phyloP scores from a whole-genome alignment of 2,888 invertebrate species.

The Ochropacha duplaris region DNA sequence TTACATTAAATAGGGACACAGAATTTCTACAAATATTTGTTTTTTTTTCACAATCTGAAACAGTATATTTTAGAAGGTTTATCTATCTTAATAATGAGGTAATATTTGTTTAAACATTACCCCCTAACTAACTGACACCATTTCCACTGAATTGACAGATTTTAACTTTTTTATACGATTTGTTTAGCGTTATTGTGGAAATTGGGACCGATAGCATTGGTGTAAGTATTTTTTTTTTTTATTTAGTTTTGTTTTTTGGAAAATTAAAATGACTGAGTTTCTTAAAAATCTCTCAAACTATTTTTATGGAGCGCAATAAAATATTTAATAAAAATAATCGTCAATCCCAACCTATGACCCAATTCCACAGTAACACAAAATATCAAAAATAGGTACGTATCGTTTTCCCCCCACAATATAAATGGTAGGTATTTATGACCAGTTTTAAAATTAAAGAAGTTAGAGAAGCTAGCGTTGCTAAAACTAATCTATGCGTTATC shows the following conservation, averaged over 20 bases:
- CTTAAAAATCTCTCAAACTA: constrained; percentile 19
- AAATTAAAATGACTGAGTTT: constrained; percentile 12
- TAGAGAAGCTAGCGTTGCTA: constrained; percentile 82
- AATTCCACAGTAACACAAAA: constrained; percentile 60
- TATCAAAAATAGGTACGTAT: constrained; percentile 67
- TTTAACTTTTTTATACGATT: constrained; percentile 58
- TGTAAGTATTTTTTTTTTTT: neutral
- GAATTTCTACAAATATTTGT: constrained; percentile 66
- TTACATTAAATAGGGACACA: constrained; percentile 69
- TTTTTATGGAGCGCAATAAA: constrained; percentile 18
- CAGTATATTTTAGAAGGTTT: constrained; percentile 62
- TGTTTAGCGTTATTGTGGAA: constrained; percentile 60
- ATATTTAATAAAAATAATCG: constrained; percentile 14
- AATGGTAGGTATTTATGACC: constrained; percentile 59
- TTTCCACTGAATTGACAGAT: constrained; percentile 78
- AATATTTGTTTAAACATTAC: constrained; percentile 56
- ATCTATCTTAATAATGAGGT: constrained; percentile 63
- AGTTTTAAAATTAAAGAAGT: constrained; percentile 69
- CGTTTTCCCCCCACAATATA: constrained; percentile 43
- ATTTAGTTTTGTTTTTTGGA: constrained; percentile 6
- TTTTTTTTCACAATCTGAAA: constrained; percentile 57
- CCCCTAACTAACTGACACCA: constrained; percentile 71
- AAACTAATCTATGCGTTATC: constrained; percentile 83
- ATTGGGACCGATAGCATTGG: constrained; percentile 23
- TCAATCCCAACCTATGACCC: constrained; percentile 17